Conservation (phyloP, 2,888 invertebrate species). For the Plagiodera versicolora region DNA sequence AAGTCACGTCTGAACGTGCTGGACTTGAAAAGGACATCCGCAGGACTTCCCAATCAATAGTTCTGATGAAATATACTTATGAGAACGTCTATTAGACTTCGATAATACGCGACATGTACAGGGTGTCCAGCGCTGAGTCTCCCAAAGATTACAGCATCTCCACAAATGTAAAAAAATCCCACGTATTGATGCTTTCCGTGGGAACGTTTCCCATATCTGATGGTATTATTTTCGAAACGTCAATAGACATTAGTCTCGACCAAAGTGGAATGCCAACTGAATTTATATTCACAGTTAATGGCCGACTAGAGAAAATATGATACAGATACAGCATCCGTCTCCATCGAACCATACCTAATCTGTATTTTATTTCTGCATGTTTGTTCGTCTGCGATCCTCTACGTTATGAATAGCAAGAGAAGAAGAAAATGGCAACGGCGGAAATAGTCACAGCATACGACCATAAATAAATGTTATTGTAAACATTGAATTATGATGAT, state of each 20-base stretch:
- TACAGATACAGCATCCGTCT: conserved; percentile 8
- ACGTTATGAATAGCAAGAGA: not conserved
- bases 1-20: too few relatives aligned
- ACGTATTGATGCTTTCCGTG: conserved; percentile 4
- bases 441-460: too few relatives aligned
- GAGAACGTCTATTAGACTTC: too few relatives aligned
- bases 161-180: not conserved
- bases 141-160: too few relatives aligned
- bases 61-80: too few relatives aligned
- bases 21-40: too few relatives aligned
- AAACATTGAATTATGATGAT: too few relatives aligned
- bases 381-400: conserved; percentile 2
- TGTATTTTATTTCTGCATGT: conserved; percentile 11
- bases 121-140: too few relatives aligned
- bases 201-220: conserved; percentile 2
- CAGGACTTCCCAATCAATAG: too few relatives aligned
- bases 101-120: too few relatives aligned
- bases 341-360: conserved; percentile 10
- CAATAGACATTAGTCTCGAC: conserved; percentile 8
- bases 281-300: conserved; percentile 11
- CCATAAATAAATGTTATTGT: too few relatives aligned
- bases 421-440: too few relatives aligned
- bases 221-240: conserved; percentile 8
- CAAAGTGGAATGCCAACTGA: conserved; percentile 5
- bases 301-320: conserved; percentile 9